phyloP scores from a whole-genome alignment of 2,113 vertebrate species.

The Daphoenositta chrysoptera region DNA sequence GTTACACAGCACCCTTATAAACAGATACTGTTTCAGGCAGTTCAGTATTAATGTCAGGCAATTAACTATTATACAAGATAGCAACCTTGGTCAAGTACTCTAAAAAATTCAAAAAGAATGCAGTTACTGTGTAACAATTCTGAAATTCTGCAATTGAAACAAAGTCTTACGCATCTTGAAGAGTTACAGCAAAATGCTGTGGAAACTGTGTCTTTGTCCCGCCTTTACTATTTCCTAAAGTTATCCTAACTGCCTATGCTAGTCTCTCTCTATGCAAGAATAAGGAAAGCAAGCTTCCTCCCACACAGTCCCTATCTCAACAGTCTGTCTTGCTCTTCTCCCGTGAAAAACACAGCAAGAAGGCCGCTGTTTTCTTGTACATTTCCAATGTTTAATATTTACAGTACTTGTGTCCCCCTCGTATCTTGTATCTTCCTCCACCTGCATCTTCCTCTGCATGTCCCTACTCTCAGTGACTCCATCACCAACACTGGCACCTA shows the following conservation, averaged over 20 bases:
- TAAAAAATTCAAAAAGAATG: neutral
- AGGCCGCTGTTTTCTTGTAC: neutral
- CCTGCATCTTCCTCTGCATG: neutral
- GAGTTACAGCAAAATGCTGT: neutral
- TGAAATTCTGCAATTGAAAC: neutral
- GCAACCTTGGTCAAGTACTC: neutral
- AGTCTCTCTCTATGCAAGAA: neutral
- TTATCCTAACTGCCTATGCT: neutral
- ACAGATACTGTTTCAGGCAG: neutral
- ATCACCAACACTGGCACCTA: neutral
- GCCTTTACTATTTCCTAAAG: neutral
- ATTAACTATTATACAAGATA: neutral
- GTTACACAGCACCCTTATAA: neutral
- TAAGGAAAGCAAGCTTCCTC: neutral
- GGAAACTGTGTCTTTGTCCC: neutral
- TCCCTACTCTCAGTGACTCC: neutral
- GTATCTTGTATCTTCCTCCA: neutral
- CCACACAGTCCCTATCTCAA: neutral
- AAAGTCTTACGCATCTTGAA: neutral
- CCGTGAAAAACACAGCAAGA: neutral
- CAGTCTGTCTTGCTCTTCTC: neutral
- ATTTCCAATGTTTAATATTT: neutral
- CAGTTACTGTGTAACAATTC: neutral
- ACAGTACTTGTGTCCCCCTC: neutral
- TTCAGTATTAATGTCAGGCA: neutral